Conservation (phyloP, 2,888 invertebrate genomes). For the Phyllotreta striolata region DNA sequence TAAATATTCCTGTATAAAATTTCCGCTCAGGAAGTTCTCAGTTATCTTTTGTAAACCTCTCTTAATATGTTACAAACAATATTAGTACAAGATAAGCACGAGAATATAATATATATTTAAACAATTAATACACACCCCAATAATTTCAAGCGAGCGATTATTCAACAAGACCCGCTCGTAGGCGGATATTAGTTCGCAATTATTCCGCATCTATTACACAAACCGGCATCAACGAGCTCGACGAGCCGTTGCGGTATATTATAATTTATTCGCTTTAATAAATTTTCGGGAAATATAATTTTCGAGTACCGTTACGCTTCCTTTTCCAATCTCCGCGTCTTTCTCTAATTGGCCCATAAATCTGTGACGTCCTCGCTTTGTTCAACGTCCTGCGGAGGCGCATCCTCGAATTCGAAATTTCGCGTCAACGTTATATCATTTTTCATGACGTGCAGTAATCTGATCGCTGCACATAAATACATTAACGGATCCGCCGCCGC, state of each 20-base stretch:
- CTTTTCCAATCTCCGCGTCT: constrained; percentile 12
- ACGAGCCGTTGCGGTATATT: constrained; percentile 10
- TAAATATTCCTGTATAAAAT: too few relatives aligned
- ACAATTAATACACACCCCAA: too few relatives aligned
- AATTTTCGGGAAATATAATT: constrained; percentile 17
- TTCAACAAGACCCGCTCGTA: too few relatives aligned
- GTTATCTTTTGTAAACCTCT: too few relatives aligned
- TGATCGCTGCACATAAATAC: constrained; percentile 1
- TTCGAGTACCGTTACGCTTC: constrained; percentile 15
- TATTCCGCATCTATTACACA: too few relatives aligned
- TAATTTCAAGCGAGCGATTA: too few relatives aligned
- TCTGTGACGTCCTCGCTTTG: constrained; percentile 10
- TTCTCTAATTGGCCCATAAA: constrained; percentile 16
- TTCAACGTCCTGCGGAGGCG: constrained; percentile 4
- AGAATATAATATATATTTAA: too few relatives aligned
- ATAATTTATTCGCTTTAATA: constrained; percentile 17
- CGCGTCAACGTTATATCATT: constrained; percentile 18
- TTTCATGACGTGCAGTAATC: constrained; percentile 4
- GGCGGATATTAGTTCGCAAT: too few relatives aligned
- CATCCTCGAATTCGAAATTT: constrained; percentile 14
- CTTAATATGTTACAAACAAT: too few relatives aligned
- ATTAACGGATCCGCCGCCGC: constrained; percentile 7
- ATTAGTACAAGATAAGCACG: too few relatives aligned
- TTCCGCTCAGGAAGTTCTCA: too few relatives aligned
- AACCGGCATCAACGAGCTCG: constrained; percentile 2